Evolutionary conservation across 2,888 invertebrate species (phyloP), one percentile per base, ranked within the genome.

Genomic region (Itoplectis maculator): DNA sequence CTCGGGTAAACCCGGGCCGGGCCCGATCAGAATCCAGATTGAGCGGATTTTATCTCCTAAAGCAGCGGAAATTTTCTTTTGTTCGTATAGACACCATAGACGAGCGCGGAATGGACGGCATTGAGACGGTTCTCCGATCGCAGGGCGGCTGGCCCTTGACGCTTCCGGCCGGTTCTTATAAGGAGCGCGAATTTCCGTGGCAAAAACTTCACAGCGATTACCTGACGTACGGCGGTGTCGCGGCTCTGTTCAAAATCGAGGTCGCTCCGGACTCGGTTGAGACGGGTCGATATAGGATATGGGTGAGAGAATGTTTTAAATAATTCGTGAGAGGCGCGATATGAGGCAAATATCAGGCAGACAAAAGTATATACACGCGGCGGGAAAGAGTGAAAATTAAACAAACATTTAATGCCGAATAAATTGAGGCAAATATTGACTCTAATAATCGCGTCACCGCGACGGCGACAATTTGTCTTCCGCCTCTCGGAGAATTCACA

Each of bases 131-230:
- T 29, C 23, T 82, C 5, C 42, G 54, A 6, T 54, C 78, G 2
- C 49, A 61, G 35, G 82, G 82, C 61, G 78, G 78, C 35, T 82
- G 82, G 82, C 82, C 82, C 2, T 45, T 82, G 42, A 4, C 56
- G 13, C 77, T 73, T 47, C 40, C 47, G 11, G 18, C 2, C 1
- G 37, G 15, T 5, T 18, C 63, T 5, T 78, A 61, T 68, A 15
- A 9, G 0, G 9, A 37, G 18, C 15, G 45, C 6, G 35, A 69
- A 15, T 18, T 51, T 18, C 7, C 59, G 13, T 82, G 82, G 78
- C 74, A 78, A 47, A 8, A 74, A 63, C 54, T 79, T 69, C n/a
- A 78, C 35, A 49, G n/a, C 0, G 37, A 65, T 45, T 68, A 78
- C 13, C 3, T 37, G 45, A 51, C 11, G 11, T 29, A 42, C 23